phyloP scores from a whole-genome alignment of 1,140 invertebrate species.

The Heliconius eleuchia region DNA sequence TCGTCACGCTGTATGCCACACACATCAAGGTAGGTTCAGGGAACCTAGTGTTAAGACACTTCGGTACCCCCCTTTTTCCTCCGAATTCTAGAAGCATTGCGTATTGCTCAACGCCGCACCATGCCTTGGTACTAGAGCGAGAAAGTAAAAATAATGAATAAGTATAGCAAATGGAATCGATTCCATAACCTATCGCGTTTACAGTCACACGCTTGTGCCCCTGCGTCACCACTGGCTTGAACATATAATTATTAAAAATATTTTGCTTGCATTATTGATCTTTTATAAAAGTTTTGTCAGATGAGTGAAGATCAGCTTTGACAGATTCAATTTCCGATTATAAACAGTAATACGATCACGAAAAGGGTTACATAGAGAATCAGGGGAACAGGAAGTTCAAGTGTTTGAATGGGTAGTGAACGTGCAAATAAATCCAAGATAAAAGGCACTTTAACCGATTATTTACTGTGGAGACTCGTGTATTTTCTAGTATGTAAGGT shows the following conservation, averaged over 20 bases:
- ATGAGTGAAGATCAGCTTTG: conserved; percentile 49
- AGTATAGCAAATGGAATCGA: no score
- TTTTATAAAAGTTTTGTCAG: conserved; percentile 36
- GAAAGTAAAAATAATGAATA: no score
- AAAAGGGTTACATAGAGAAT: conserved; percentile 20
- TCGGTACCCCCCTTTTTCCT: no score
- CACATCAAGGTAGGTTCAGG: no score
- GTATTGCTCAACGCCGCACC: no score
- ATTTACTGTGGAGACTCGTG: neutral
- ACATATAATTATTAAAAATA: neutral
- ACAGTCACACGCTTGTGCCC: no score
- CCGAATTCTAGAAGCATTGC: no score
- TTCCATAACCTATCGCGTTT: no score
- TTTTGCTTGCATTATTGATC: neutral
- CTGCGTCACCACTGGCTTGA: no score
- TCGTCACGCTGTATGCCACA: no score
- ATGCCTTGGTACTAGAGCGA: no score
- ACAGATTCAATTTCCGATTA: conserved; percentile 64
- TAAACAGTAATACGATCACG: conserved; percentile 43
- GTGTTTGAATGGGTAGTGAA: conserved; percentile 10
- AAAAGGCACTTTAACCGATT: neutral
- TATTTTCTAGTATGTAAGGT: neutral
- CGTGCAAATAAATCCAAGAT: conserved; percentile 17
- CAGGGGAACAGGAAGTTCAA: neutral
- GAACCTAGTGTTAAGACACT: no score